Base-by-base conservation (phyloP, 2,888 invertebrate genomes). In the Ormyrus rosae region DNA sequence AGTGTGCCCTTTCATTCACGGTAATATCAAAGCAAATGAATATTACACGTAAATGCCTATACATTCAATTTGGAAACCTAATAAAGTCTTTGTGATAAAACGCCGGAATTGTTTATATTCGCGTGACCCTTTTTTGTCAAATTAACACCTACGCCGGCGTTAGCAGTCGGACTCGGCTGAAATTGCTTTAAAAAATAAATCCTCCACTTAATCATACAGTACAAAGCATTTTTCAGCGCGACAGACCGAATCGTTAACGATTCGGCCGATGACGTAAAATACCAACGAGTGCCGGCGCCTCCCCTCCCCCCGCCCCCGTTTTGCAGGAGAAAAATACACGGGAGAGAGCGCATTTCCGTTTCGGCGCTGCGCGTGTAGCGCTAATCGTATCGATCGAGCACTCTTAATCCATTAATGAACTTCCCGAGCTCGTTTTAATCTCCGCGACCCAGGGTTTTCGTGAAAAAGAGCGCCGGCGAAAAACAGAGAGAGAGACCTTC, bases 371-470 rank as follows among this genome's bases (percentile, higher is more conserved):
- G n/a, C 45, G 60, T 50, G 60, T 61, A 73, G 82, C 83, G 83
- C 85, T 86, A 87, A 87, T 87, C 86, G 85, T 83, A 87, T 87
- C 86, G 85, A 87, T 86, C 85, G 84, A 84, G 82, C 84, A 86
- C 87, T 85, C 85, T 87, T 88, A 87, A 87, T 88, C 87, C 87
- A 87, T 87, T 88, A 87, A 88, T 88, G 88, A 88, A 88, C 87
- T 87, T 84, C 83, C 84, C 85, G 73, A 82, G 83, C 84, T 84
- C 83, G 85, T 86, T 86, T 86, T 85, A 85, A 83, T 81, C 85
- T 71, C 81, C 83, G 82, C 84, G 85, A 73, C 83, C 83, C 78
- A 82, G 84, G 84, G 84, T 61, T 60, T 63, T 76, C 55, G 48
- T 4, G 34, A 34, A 34, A 34, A 34, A 34, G 34, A 34, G 34